A percentile compares a stretch with the other conserved stretches of the same genome.
phyloP scores from a whole-genome alignment of 2,888 invertebrate species.

The Archaeoteleia sp. region DNA sequence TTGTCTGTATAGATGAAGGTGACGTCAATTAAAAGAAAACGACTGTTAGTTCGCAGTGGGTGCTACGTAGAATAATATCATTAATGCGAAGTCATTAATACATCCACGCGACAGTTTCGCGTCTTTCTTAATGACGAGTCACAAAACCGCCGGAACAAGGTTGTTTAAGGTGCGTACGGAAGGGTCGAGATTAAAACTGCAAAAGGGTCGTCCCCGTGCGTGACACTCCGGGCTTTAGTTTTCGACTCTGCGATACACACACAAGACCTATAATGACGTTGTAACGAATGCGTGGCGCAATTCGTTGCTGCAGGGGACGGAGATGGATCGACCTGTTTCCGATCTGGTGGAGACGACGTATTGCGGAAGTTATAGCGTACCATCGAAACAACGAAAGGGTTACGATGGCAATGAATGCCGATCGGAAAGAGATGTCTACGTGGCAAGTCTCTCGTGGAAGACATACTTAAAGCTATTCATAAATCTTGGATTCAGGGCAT shows the following conservation, averaged over 20 bases:
- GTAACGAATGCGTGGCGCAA: constrained; percentile 59
- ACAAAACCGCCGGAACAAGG: constrained; percentile 50
- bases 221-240: constrained; percentile 47
- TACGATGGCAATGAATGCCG: constrained; percentile 17
- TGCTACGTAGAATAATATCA: constrained; percentile 50
- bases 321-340: constrained; percentile 60
- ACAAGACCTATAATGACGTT: constrained; percentile 34
- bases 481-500: constrained; percentile 23
- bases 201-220: constrained; percentile 51
- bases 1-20: too few species aligned
- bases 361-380: constrained; percentile 45
- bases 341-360: constrained; percentile 49
- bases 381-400: constrained; percentile 13
- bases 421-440: constrained; percentile 3
- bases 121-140: constrained; percentile 54
- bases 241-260: constrained; percentile 40
- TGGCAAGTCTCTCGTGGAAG: not conserved
- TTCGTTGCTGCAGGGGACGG: constrained; percentile 51
- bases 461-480: constrained; percentile 38
- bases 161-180: constrained; percentile 53
- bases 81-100: constrained; percentile 59
- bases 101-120: constrained; percentile 54
- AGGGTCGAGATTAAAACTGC: constrained; percentile 60
- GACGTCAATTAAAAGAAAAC: constrained; percentile 44
- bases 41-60: constrained; percentile 38